phyloP scores from a whole-genome alignment of 2,888 invertebrate species.

The Rugalucina vietnamica region DNA sequence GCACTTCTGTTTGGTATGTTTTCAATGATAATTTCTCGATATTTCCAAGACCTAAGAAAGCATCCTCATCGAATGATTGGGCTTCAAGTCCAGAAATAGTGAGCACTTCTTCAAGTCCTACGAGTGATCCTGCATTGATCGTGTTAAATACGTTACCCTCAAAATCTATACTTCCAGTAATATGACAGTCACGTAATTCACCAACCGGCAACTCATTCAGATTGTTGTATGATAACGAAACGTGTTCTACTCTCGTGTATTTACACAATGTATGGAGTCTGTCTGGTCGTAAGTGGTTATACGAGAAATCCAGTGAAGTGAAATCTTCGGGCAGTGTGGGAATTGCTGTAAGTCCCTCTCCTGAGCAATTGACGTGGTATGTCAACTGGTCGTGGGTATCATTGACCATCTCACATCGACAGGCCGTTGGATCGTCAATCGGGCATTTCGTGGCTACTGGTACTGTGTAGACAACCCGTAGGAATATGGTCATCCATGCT shows the following conservation, averaged over 20 bases:
- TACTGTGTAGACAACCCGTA: too few species aligned
- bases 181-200: background rate
- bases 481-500: too few species aligned
- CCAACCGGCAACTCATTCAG: background rate
- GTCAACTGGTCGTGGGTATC: background rate
- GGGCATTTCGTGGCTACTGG: too few species aligned
- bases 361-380: background rate
- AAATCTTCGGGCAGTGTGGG: background rate
- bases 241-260: background rate
- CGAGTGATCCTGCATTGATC: background rate
- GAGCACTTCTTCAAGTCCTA: background rate
- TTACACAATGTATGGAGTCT: background rate
- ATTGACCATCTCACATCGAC: background rate
- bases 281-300: background rate
- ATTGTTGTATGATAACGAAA: background rate
- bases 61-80: background rate
- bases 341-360: background rate
- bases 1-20: background rate
- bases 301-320: background rate
- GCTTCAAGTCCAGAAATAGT: background rate
- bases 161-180: background rate
- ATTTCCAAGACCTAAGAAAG: background rate
- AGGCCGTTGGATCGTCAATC: too few species aligned
- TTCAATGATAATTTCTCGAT: background rate
- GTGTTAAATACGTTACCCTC: background rate